Conservation (phyloP, 2,797 vertebrate species). For the Platyrinchus mystaceus region DNA sequence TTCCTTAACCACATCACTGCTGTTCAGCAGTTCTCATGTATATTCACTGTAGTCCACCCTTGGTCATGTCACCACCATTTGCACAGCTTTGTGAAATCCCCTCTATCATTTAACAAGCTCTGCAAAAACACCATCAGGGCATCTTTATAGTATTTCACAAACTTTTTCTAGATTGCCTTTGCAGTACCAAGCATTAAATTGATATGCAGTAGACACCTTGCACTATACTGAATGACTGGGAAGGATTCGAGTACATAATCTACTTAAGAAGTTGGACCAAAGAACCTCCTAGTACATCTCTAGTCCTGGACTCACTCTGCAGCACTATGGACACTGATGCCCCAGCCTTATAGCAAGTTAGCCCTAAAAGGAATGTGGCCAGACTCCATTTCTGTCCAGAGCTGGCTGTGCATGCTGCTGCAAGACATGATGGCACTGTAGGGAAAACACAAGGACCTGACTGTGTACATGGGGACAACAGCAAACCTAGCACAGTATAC, state of each 20-base stretch:
- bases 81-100: background rate
- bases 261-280: background rate
- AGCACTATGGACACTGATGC: accelerated
- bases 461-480: background rate
- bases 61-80: background rate
- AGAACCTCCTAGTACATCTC: background rate
- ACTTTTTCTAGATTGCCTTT: background rate
- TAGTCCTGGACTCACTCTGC: background rate
- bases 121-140: background rate
- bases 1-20: background rate
- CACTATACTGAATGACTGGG: background rate
- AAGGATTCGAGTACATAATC: background rate
- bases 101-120: background rate
- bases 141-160: background rate
- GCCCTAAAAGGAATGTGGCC: background rate
- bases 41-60: background rate
- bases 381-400: background rate
- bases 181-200: background rate
- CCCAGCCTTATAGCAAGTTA: background rate
- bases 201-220: background rate
- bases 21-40: background rate
- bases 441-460: background rate
- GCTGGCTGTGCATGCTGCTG: background rate
- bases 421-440: background rate
- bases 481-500: background rate